Evolutionary conservation across 2,797 vertebrate genomes (phyloP).

Genomic region (Alectoris magna): DNA sequence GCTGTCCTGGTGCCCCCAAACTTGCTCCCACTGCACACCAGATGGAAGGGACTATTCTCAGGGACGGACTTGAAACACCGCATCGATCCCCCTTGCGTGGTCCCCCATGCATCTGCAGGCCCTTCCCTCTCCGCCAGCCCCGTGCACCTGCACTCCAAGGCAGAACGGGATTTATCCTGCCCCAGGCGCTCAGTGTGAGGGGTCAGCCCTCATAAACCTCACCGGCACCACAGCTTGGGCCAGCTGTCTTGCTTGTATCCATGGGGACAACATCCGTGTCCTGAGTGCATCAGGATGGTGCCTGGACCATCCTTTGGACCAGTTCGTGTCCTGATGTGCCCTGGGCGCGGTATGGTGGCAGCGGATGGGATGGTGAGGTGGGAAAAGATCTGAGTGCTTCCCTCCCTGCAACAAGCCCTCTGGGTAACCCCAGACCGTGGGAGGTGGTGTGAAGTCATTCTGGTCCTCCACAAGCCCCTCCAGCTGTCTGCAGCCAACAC

Average conservation of each 20-base stretch:
- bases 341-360: fast-evolving
- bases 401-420: background rate
- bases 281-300: fast-evolving
- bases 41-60: background rate
- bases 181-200: background rate
- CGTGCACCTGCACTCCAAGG: slow-evolving; percentile 8
- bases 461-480: slow-evolving; percentile 57
- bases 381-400: background rate
- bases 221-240: fast-evolving
- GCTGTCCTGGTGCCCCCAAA: background rate
- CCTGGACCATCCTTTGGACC: fast-evolving
- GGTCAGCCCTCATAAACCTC: slow-evolving; percentile 62
- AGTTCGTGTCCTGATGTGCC: background rate
- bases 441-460: slow-evolving; percentile 58
- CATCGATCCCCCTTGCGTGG: background rate
- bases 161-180: slow-evolving; percentile 56
- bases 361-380: fast-evolving
- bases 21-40: background rate
- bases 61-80: background rate
- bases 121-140: background rate
- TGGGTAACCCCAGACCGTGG: slow-evolving; percentile 23
- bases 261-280: background rate
- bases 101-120: slow-evolving; percentile 46
- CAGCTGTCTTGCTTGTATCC: background rate
- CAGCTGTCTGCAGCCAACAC: slow-evolving; percentile 65